Conservation (phyloP, 2,797 vertebrate genomes). For the Simalia tracyae region DNA sequence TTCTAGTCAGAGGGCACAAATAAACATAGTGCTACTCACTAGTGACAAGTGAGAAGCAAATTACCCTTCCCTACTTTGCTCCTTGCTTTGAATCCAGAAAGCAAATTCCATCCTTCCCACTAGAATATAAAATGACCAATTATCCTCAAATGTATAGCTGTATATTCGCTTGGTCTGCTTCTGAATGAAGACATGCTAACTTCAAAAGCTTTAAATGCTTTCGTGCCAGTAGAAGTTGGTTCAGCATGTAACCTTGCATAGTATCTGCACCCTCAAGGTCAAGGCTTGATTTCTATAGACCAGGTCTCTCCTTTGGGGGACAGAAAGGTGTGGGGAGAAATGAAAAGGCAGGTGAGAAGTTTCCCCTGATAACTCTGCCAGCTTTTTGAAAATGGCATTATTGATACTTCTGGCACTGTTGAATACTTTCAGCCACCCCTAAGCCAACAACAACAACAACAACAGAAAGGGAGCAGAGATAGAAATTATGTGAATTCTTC, state of each 20-base stretch:
- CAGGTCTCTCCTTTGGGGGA: not conserved
- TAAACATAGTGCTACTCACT: not conserved
- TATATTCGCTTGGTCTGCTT: not conserved
- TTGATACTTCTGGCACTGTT: conserved; percentile 14
- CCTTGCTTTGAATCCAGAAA: not conserved
- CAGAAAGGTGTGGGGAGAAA: not conserved
- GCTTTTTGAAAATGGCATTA: not conserved
- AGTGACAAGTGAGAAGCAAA: not conserved
- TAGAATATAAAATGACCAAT: not conserved
- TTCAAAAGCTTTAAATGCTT: not conserved
- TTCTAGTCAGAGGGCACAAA: no score
- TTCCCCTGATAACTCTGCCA: conserved; percentile 3
- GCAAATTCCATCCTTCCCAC: not conserved
- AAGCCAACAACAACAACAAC: conserved; percentile 3
- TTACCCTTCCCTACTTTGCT: not conserved
- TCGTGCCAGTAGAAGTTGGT: not conserved
- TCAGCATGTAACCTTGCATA: not conserved
- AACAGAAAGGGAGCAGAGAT: not conserved
- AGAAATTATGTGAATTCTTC: not conserved
- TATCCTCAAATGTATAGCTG: not conserved
- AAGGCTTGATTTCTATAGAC: not conserved
- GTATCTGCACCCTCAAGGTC: not conserved
- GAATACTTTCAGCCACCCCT: conserved; percentile 23
- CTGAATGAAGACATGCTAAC: not conserved
- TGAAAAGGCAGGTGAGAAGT: not conserved